Evolutionary conservation across 1,140 invertebrate species (phyloP), one percentile per base, ranked within the genome.

Genomic region (Hyles vespertilio): DNA sequence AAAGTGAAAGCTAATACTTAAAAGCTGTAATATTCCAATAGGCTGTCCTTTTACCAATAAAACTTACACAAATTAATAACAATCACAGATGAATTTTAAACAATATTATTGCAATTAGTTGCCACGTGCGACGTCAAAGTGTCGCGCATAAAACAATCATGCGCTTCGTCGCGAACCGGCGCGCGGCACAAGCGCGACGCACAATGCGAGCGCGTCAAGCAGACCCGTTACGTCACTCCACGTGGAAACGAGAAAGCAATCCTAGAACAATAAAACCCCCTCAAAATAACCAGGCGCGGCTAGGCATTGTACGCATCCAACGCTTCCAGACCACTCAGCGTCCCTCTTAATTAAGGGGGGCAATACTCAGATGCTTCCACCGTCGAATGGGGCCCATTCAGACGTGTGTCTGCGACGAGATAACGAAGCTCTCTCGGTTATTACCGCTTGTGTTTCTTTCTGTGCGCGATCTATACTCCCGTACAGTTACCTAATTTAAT

Each of bases 331-430:
- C 77, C 78, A 82, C 81, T 83, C 79, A 58, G 67, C 73, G 79
- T 76, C 71, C 65, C 78, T 77, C 77, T 81, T 86, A 86, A 86
- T 84, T 86, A 86, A 86, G 77, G 74, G 79, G 75, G 75, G 74
- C 74, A 72, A 82, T 81, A 70, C 77, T 77, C 69, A 70, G 79
- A 79, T 75, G 74, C 70, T 72, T 63, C 71, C 51, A 54, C 59
- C 64, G 72, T 70, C 67, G 70, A 81, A 79, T 80, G 64, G 75
- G 12, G 67, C 61, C 74, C 67, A 81, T 84, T 81, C 78, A 83
- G 73, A 77, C 74, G 70, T 75, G 64, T 75, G 70, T 81, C 78
- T 82, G 72, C 70, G 71, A 69, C 67, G 69, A 82, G 77, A 81
- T 85, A 85, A 85, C 80, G 73, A 81, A 79, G 67, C 80, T 79